These are phyloP conservation scores for Epistrophe eligans DNA, from an alignment of 2,888 invertebrate species.

Conservation along the genomic window DNA sequence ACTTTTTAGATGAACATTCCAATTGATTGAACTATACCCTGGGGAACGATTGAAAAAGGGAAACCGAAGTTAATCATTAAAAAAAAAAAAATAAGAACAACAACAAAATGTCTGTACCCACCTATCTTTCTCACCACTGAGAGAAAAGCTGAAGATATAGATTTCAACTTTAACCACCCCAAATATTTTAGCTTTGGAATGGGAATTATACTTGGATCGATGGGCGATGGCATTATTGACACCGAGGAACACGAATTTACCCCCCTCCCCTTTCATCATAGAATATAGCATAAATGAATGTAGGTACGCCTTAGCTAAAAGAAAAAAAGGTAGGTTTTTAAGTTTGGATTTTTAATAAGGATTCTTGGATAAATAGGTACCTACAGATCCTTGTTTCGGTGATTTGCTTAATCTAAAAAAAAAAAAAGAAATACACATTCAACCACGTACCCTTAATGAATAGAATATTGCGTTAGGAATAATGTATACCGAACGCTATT, in stretches of 20 bases:
- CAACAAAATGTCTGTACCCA: constrained; percentile 24
- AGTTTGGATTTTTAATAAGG: constrained; percentile 47
- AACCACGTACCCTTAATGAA: constrained; percentile 39
- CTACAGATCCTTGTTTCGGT: background rate
- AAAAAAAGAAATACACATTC: constrained; percentile 10
- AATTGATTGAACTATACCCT: constrained; percentile 73
- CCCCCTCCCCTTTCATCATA: background rate
- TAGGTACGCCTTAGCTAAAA: background rate
- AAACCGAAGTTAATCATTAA: constrained; percentile 66
- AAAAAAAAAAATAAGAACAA: constrained; percentile 27
- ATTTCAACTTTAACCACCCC: constrained; percentile 19
- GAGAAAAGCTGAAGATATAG: background rate
- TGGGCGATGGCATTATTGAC: constrained; percentile 56
- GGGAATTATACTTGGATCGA: constrained; percentile 54
- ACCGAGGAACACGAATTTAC: constrained; percentile 14
- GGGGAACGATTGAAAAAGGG: constrained; percentile 50
- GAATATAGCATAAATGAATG: background rate
- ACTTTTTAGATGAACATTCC: constrained; percentile 65
- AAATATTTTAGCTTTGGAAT: background rate
- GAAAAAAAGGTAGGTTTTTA: constrained; percentile 3
- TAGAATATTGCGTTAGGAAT: constrained; percentile 29
- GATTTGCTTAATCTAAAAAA: constrained; percentile 23
- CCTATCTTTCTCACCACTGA: background rate
- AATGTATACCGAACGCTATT: background rate
- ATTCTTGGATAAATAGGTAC: background rate